Evolutionary conservation across 2,113 vertebrate species (phyloP), one percentile per base, ranked within the genome.

Genomic region (Zeus faber): DNA sequence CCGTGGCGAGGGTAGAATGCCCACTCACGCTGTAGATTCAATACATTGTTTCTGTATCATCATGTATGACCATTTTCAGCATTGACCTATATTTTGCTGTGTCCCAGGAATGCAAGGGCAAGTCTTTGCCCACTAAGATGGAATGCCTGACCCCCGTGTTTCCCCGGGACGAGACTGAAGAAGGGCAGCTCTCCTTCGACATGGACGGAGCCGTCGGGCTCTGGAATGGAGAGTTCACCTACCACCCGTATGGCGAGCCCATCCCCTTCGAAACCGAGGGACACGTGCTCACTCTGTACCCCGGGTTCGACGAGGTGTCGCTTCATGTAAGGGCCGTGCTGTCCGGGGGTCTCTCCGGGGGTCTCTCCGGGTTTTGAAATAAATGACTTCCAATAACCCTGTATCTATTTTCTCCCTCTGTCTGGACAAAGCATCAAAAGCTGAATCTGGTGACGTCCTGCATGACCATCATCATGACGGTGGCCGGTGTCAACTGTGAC

Each of bases 401-500:
- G n/a, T n/a, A n/a, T 17, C 29, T 26, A 4, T 50, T 57, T 20
- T 37, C 27, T 48, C 31, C 3, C n/a, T 23, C 23, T 21, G 8
- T 29, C 23, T 60, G 6, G 58, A 3, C 11, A 46, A 85, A 99
- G 96, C 95, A 98, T 58, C 10, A 83, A 5, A 92, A 92, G 35
- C 81, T 99, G 70, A 85, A 90, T 0, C 62, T 87, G 0, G 87
- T 96, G 72, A 90, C 82, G 21, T 44, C 73, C 49, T 99, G 96
- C 23, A 90, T 98, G 91, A 89, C 82, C 58, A 84, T 99, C 80
- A 87, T 87, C 23, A 91, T 98, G 92, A 93, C 79, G 0, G 85
- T 99, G 72, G 93, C 85, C 6, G 91, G 86, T n/a, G 72, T 59
- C 20, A 80, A 90, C 67, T 99, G 96, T 82, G 88, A 89, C 29